These are phyloP conservation scores for Archegozetes longisetosus DNA, from an alignment of 1,140 invertebrate species.

Conservation along the genomic window DNA sequence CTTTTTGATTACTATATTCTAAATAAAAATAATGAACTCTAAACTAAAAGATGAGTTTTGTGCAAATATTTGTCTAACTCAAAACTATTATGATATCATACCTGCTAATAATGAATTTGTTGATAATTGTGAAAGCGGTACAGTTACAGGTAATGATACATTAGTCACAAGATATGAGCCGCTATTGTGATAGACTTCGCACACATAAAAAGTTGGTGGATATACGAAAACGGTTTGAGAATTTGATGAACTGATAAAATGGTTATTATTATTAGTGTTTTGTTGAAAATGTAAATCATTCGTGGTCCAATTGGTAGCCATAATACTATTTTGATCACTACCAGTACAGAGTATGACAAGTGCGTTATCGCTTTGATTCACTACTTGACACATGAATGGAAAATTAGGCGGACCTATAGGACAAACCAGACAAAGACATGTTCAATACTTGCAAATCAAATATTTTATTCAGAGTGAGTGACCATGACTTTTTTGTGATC, in stretches of 20 bases:
- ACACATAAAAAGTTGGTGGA: constrained; percentile 10
- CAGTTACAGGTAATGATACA: background rate
- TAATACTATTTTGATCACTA: background rate
- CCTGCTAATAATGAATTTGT: background rate
- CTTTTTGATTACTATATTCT: too few relatives aligned
- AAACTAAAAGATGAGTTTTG: too few relatives aligned
- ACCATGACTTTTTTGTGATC: too few relatives aligned
- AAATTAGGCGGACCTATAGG: constrained; percentile 16
- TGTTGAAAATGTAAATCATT: background rate
- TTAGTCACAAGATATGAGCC: constrained; percentile 4
- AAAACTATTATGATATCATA: background rate
- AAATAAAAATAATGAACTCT: too few relatives aligned
- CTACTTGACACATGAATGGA: constrained; percentile 14
- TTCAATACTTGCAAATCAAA: background rate
- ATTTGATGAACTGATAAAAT: background rate
- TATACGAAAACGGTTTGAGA: constrained; percentile 8
- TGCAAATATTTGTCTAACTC: background rate
- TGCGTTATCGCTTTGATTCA: constrained; percentile 15
- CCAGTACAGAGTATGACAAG: constrained; percentile 10
- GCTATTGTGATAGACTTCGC: constrained; percentile 13
- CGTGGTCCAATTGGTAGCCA: background rate
- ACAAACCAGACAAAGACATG: background rate
- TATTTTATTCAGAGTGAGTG: too few relatives aligned
- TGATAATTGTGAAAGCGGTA: constrained; percentile 1
- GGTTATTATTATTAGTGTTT: constrained; percentile 1